phyloP scores from a whole-genome alignment of 1,140 invertebrate species.

The Portunus trituberculatus region DNA sequence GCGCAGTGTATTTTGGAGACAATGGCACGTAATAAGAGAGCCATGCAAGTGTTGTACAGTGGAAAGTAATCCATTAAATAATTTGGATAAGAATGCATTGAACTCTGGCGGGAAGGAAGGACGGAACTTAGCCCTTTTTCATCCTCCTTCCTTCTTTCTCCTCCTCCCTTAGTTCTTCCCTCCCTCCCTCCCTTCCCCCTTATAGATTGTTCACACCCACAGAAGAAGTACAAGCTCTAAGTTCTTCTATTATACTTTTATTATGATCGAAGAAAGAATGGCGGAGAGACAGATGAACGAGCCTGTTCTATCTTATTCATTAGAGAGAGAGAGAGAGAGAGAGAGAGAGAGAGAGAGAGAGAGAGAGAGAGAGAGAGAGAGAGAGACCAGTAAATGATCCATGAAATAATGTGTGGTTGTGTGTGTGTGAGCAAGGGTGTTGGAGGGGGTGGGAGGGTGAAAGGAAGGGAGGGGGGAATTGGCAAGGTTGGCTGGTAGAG shows the following conservation, averaged over 20 bases:
- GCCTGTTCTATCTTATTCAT: too few species aligned
- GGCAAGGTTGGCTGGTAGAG: too few species aligned
- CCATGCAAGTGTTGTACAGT: background rate
- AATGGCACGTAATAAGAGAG: background rate
- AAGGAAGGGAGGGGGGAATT: background rate
- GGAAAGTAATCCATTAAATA: background rate
- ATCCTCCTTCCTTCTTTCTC: background rate
- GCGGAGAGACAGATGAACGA: background rate
- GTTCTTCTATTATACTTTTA: background rate
- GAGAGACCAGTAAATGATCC: conserved; percentile 29
- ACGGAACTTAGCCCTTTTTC: background rate
- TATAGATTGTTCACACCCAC: too few species aligned
- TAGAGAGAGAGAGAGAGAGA: conserved; percentile 25
- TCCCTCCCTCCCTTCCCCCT: background rate
- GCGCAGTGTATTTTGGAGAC: background rate
- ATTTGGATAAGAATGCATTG: background rate
- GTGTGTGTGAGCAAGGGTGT: background rate
- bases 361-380: conserved; percentile 35
- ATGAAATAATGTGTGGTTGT: conserved; percentile 23
- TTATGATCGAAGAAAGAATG: background rate
- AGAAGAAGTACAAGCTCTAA: too few species aligned
- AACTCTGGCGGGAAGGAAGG: background rate
- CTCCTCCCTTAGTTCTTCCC: background rate
- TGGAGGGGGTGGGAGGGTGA: background rate
- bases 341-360: conserved; percentile 17